These are phyloP conservation scores for Apamea sordens DNA, from an alignment of 2,888 invertebrate species.

Conservation along the genomic window DNA sequence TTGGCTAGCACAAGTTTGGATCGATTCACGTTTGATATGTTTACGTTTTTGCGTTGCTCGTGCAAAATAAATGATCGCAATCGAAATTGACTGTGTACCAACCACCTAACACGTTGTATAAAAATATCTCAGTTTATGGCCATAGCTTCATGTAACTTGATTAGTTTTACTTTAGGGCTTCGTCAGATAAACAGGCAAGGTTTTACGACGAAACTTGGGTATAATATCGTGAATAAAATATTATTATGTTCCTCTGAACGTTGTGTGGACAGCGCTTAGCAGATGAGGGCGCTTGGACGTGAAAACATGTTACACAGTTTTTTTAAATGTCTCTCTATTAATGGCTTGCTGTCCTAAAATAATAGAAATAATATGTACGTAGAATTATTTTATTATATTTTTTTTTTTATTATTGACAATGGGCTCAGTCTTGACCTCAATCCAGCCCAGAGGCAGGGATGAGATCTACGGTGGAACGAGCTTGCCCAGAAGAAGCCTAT, in stretches of 20 bases:
- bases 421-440: too few relatives aligned
- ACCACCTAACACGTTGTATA: not conserved
- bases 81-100: not conserved
- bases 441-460: too few relatives aligned
- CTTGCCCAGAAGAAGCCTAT: too few relatives aligned
- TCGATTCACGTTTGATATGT: not conserved
- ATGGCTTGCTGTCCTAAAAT: too few relatives aligned
- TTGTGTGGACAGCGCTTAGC: conserved; percentile 12
- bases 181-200: conserved; percentile 41
- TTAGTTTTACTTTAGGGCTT: conserved; percentile 39
- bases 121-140: conserved; percentile 13
- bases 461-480: too few relatives aligned
- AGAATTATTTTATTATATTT: too few relatives aligned
- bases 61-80: not conserved
- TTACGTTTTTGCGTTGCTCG: not conserved
- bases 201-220: conserved; percentile 46
- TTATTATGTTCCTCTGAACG: conserved; percentile 29
- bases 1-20: not conserved
- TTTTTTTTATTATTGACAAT: too few relatives aligned
- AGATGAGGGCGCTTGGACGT: not conserved
- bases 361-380: too few relatives aligned
- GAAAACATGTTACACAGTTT: not conserved
- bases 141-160: conserved; percentile 16
- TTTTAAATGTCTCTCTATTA: too few relatives aligned
- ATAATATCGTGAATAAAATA: conserved; percentile 52